Evolutionary conservation across 1,140 invertebrate species (phyloP).

Genomic region (Maniola jurtina): DNA sequence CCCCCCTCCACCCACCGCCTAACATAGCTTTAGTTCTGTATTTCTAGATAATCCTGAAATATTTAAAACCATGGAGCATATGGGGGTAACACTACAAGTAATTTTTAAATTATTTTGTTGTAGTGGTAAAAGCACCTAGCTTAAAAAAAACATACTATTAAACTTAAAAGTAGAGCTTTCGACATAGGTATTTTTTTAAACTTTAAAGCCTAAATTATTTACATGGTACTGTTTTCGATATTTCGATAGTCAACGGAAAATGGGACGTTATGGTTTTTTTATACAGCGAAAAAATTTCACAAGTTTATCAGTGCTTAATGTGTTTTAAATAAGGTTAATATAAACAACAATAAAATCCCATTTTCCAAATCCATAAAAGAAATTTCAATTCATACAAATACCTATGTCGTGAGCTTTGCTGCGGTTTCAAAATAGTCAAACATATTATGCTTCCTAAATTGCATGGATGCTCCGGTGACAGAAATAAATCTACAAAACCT

Average conservation of each 20-base stretch:
- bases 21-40: slow-evolving; percentile 45
- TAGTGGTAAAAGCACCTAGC: slow-evolving; percentile 17
- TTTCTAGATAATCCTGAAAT: slow-evolving; percentile 7
- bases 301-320: too few species aligned
- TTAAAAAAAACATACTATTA: slow-evolving; percentile 11
- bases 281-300: too few species aligned
- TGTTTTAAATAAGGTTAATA: too few species aligned
- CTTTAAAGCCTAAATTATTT: too few species aligned
- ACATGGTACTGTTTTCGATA: too few species aligned
- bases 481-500: slow-evolving; percentile 40
- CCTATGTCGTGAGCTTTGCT: slow-evolving; percentile 29
- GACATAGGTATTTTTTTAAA: not conserved
- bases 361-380: too few species aligned
- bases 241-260: too few species aligned
- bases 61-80: not conserved
- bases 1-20: slow-evolving; percentile 43
- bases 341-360: too few species aligned
- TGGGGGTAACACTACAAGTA: not conserved
- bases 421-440: slow-evolving; percentile 30
- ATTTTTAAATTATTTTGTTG: not conserved
- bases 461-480: slow-evolving; percentile 66
- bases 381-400: not conserved
- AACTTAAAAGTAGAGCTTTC: slow-evolving; percentile 8
- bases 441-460: slow-evolving; percentile 51
- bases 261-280: too few species aligned